A percentile compares a stretch with the other conserved stretches of the same genome.
Conservation (phyloP, 2,113 vertebrate genomes). For the Toxotes jaculatrix region DNA sequence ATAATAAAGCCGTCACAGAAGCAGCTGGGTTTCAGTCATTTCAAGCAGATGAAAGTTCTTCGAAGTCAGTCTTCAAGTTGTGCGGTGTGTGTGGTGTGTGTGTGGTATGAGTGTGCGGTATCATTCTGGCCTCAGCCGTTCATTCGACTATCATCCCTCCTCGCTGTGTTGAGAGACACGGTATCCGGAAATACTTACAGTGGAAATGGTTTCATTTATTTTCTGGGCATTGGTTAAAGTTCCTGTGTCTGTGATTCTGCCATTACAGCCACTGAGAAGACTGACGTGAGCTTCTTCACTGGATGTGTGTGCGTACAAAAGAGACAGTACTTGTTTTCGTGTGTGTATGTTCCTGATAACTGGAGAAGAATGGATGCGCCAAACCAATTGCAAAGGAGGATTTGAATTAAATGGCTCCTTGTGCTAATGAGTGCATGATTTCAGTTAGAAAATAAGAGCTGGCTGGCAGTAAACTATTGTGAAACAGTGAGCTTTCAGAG, state of each 20-base stretch:
- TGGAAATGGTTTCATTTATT: neutral
- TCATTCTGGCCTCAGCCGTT: no score
- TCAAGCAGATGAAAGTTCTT: no score
- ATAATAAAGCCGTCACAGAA: no score
- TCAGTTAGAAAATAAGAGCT: neutral
- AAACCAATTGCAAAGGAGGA: constrained; percentile 3
- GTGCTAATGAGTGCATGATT: neutral
- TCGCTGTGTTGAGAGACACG: no score
- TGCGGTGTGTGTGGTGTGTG: no score
- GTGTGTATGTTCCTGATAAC: constrained; percentile 21
- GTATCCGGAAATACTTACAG: no score
- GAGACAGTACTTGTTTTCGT: neutral
- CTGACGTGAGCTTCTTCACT: neutral
- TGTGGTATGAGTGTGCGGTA: no score
- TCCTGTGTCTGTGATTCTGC: constrained; percentile 1
- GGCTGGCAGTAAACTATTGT: neutral
- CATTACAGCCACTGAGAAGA: constrained; percentile 4
- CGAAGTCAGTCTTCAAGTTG: no score
- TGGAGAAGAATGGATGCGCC: constrained; percentile 17
- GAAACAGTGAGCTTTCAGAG: neutral
- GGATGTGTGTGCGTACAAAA: neutral
- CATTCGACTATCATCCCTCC: no score
- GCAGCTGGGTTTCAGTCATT: no score
- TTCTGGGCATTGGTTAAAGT: neutral
- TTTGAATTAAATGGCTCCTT: neutral